Percentiles rank a stretch among this genome's conserved stretches.
Evolutionary conservation across 1,140 invertebrate species (phyloP).

Genomic region (Schmidtea mediterranea): DNA sequence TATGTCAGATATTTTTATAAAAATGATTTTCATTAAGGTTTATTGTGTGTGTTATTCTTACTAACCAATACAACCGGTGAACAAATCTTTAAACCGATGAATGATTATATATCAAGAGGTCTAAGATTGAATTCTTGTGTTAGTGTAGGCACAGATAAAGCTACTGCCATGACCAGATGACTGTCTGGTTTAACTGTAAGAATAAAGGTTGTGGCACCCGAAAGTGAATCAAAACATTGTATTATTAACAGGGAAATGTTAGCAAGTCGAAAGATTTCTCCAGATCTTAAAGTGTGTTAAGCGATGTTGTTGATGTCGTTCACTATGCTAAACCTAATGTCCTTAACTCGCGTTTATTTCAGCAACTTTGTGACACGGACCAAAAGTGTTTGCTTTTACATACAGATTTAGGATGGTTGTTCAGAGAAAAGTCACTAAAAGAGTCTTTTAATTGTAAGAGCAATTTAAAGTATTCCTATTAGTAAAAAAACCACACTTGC

Average conservation of each 20-base stretch:
- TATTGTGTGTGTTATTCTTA: too few species aligned
- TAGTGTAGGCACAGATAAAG: background rate
- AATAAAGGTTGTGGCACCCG: background rate
- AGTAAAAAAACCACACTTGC: too few species aligned
- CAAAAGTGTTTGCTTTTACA: background rate
- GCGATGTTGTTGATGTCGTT: background rate
- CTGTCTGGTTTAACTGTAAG: background rate
- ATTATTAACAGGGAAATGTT: background rate
- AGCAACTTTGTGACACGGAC: conserved; percentile 2
- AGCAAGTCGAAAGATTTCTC: background rate
- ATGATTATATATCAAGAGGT: too few species aligned
- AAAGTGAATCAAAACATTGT: background rate
- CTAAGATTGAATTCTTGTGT: background rate
- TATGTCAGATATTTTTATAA: too few species aligned
- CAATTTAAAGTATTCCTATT: too few species aligned
- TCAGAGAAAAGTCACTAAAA: background rate
- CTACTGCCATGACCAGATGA: conserved; percentile 1
- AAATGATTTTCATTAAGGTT: too few species aligned
- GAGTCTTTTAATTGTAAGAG: too few species aligned
- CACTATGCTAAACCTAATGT: background rate
- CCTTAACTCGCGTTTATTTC: background rate
- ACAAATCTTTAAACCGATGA: too few species aligned
- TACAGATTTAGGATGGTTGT: background rate
- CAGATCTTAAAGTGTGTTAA: conserved; percentile 1
- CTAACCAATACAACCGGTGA: too few species aligned